Evolutionary conservation across 2,113 vertebrate species (phyloP).

Genomic region (Syngnathoides biaculeatus): DNA sequence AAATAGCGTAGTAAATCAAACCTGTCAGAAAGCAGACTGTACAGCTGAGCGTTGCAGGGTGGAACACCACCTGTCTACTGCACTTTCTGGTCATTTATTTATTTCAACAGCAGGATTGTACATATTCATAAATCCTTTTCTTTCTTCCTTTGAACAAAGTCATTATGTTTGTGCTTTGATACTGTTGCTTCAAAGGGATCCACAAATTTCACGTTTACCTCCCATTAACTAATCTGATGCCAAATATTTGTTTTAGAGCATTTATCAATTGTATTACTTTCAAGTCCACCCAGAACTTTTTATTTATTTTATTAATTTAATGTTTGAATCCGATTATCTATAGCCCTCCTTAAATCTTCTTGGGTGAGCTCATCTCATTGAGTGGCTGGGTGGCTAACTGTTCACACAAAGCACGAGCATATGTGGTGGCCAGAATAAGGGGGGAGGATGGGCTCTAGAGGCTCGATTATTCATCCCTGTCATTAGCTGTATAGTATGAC

Average conservation of each 20-base stretch:
- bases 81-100: conserved; percentile 63
- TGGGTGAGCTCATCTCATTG: conserved; percentile 45
- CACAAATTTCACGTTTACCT: conserved; percentile 1
- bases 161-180: conserved; percentile 17
- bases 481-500: conserved; percentile 49
- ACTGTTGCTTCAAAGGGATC: background rate
- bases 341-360: conserved; percentile 50
- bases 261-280: conserved; percentile 45
- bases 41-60: conserved; percentile 62
- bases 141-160: conserved; percentile 18
- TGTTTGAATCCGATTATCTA: conserved; percentile 60
- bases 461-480: conserved; percentile 49
- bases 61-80: conserved; percentile 65
- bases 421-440: conserved; percentile 46
- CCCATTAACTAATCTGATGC: conserved; percentile 47
- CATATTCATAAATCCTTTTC: conserved; percentile 34
- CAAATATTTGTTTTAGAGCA: conserved; percentile 54
- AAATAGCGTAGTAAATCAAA: conserved; percentile 64
- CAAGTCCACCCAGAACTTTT: conserved; percentile 43
- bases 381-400: conserved; percentile 46
- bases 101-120: conserved; percentile 45
- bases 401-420: conserved; percentile 40
- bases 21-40: conserved; percentile 67
- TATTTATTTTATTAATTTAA: conserved; percentile 49
- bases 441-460: conserved; percentile 46